A percentile compares a stretch with the other conserved stretches of the same genome.
These are phyloP conservation scores for Paraplagusia blochii DNA, from an alignment of 2,113 vertebrate genomes.

Conservation along the genomic window DNA sequence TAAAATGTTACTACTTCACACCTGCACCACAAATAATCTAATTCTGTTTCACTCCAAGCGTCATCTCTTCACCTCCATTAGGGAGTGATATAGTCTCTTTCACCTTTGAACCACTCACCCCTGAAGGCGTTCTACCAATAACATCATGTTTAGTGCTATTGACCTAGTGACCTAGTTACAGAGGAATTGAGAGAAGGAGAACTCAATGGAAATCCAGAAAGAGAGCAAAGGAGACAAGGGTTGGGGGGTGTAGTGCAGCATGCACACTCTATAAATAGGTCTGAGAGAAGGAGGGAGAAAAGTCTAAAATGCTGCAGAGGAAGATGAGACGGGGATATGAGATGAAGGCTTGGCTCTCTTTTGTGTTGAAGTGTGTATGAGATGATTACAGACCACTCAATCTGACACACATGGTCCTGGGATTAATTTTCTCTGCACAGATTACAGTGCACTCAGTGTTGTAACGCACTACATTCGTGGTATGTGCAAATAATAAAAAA, in stretches of 20 bases:
- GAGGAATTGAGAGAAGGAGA: conserved; percentile 28
- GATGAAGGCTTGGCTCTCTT: conserved; percentile 25
- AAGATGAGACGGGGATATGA: conserved; percentile 27
- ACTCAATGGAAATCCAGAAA: conserved; percentile 37
- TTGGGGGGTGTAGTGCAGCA: conserved; percentile 34
- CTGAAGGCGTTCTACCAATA: conserved; percentile 42
- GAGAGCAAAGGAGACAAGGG: conserved; percentile 16
- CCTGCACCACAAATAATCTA: background rate
- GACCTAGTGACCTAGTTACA: conserved; percentile 75
- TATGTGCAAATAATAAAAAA: too few relatives aligned
- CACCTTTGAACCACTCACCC: conserved; percentile 34
- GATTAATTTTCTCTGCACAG: conserved; percentile 17
- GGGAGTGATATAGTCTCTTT: background rate
- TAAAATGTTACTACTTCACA: background rate
- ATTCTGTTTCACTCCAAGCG: background rate
- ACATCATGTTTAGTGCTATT: conserved; percentile 44
- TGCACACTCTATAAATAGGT: conserved; percentile 70
- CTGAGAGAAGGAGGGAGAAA: conserved; percentile 51
- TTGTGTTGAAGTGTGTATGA: conserved; percentile 26
- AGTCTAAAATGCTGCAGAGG: conserved; percentile 25
- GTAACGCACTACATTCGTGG: background rate
- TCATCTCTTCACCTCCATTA: conserved; percentile 3
- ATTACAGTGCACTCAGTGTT: conserved; percentile 17
- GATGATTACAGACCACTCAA: conserved; percentile 12
- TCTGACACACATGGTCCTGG: background rate